Evolutionary conservation across 2,113 vertebrate genomes (phyloP).

Genomic region (Apteryx owenii): DNA sequence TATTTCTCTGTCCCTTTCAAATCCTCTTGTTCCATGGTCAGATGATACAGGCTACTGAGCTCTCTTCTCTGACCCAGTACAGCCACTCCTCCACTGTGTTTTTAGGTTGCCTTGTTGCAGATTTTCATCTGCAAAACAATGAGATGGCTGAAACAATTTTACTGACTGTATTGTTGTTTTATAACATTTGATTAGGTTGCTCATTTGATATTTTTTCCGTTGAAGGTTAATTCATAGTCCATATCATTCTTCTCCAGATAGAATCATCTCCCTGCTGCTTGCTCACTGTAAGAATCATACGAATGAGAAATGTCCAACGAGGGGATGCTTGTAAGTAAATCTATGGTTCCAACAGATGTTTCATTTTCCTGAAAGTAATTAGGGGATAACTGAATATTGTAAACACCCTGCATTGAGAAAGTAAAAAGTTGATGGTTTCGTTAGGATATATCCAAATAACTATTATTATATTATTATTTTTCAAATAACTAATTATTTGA

Average conservation of each 20-base stretch:
- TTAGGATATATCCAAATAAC: not conserved
- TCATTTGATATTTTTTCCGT: not conserved
- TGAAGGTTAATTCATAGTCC: not conserved
- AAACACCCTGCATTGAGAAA: not conserved
- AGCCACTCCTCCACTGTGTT: not conserved
- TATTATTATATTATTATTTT: not conserved
- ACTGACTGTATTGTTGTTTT: not conserved
- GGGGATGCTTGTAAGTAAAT: constrained; percentile 72
- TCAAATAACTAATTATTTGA: not conserved
- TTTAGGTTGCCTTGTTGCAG: not conserved
- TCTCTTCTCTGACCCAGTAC: not conserved
- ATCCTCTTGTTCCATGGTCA: not conserved
- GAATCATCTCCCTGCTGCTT: constrained; percentile 73
- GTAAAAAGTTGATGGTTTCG: not conserved
- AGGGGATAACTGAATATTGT: not conserved
- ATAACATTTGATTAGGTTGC: not conserved
- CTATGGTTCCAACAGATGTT: not conserved
- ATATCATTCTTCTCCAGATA: constrained; percentile 31
- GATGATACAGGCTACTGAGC: not conserved
- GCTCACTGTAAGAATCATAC: constrained; percentile 74
- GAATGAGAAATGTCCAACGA: constrained; percentile 75
- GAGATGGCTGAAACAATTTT: not conserved
- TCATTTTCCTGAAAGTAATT: not conserved
- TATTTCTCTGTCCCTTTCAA: not conserved
- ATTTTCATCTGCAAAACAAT: not conserved